phyloP scores from a whole-genome alignment of 2,888 invertebrate genomes.

The Nysson spinosus region DNA sequence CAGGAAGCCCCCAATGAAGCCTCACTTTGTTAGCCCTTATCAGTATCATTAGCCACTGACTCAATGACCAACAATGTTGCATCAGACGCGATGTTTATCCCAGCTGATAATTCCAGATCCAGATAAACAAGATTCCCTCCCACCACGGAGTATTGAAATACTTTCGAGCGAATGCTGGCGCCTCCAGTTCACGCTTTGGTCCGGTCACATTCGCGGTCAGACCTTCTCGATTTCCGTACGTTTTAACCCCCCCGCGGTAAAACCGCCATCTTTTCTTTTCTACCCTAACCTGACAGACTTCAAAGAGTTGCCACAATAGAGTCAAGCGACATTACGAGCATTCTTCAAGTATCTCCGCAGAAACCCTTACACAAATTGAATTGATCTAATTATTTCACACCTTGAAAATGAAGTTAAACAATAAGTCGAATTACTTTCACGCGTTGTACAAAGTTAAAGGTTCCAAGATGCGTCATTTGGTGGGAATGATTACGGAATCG shows the following conservation, averaged over 20 bases:
- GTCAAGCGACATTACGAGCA: too few relatives aligned
- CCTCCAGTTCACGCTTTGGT: slow-evolving; percentile 50
- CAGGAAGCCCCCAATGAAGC: slow-evolving; percentile 60
- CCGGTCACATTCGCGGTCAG: slow-evolving; percentile 30
- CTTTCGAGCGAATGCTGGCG: slow-evolving; percentile 50
- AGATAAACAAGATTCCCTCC: slow-evolving; percentile 68
- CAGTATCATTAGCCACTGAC: slow-evolving; percentile 65
- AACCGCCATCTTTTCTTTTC: background rate
- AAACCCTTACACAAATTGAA: too few relatives aligned
- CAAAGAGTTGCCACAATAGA: too few relatives aligned
- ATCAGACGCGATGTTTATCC: slow-evolving; percentile 74
- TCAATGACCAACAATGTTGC: slow-evolving; percentile 71
- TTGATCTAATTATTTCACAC: too few relatives aligned
- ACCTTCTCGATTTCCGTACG: background rate
- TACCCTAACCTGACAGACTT: background rate
- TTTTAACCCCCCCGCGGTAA: background rate
- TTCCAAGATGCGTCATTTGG: too few relatives aligned
- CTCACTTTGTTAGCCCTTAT: slow-evolving; percentile 69
- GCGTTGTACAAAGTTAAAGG: too few relatives aligned
- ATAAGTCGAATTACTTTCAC: too few relatives aligned
- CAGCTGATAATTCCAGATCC: slow-evolving; percentile 64
- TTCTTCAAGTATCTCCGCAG: too few relatives aligned
- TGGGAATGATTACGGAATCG: too few relatives aligned
- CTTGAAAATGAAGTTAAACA: too few relatives aligned
- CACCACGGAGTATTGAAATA: slow-evolving; percentile 64